Percentiles rank a stretch among this genome's conserved stretches.
These are phyloP conservation scores for Latrodectus geometricus DNA, from an alignment of 1,140 invertebrate species.

Conservation along the genomic window DNA sequence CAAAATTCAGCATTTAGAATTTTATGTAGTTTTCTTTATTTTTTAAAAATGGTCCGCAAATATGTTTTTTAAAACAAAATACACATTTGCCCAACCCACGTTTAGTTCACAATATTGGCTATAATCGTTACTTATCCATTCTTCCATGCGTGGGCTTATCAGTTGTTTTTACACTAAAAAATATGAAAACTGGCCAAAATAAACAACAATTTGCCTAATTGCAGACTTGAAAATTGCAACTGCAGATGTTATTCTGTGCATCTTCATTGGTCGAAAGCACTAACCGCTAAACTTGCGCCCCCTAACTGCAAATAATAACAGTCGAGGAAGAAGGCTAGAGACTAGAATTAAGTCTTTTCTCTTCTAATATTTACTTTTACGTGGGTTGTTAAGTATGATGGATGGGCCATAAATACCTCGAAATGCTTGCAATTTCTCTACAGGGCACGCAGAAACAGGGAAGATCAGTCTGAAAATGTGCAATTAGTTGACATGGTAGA, in stretches of 20 bases:
- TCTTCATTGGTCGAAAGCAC: not conserved
- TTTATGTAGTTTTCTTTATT: no score
- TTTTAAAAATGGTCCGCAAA: no score
- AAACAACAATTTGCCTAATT: no score
- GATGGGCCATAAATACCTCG: not conserved
- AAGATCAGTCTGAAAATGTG: not conserved
- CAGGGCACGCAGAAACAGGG: not conserved
- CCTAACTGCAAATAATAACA: not conserved
- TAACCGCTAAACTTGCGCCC: not conserved
- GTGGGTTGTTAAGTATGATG: not conserved
- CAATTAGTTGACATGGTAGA: not conserved
- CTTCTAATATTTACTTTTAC: slow-evolving; percentile 1
- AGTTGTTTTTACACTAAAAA: no score
- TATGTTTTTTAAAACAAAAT: no score
- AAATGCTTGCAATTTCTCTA: not conserved
- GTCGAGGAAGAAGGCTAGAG: not conserved
- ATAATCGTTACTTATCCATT: no score
- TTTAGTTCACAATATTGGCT: no score
- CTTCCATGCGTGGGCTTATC: no score
- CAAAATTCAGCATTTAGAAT: no score
- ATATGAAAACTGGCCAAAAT: no score
- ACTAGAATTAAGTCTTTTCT: not conserved
- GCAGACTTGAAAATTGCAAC: no score
- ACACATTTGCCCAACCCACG: no score
- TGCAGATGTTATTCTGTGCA: not conserved